Evolutionary conservation across 2,113 vertebrate genomes (phyloP).

Genomic region (Corythornis madagascariensis): DNA sequence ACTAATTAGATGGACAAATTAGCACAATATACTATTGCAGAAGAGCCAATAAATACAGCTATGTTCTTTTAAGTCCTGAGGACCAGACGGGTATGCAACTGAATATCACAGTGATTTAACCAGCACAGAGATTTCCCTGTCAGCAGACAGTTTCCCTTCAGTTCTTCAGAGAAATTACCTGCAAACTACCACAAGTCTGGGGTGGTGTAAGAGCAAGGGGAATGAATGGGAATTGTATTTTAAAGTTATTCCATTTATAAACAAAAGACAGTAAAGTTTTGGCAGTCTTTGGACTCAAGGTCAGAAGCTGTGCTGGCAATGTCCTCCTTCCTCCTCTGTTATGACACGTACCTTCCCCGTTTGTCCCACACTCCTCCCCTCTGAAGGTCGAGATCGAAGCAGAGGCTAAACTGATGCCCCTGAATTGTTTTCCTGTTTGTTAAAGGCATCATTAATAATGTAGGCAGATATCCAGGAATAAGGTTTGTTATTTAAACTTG

Average conservation of each 20-base stretch:
- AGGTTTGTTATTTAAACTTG: not conserved
- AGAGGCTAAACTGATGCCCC: not conserved
- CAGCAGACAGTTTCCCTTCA: not conserved
- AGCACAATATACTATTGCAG: not conserved
- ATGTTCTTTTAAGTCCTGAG: not conserved
- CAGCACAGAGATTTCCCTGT: not conserved
- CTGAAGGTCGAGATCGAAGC: not conserved
- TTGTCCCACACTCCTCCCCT: not conserved
- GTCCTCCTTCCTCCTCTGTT: not conserved
- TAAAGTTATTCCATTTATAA: constrained; percentile 43
- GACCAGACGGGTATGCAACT: not conserved
- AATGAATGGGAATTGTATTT: not conserved
- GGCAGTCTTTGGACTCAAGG: not conserved
- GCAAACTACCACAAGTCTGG: not conserved
- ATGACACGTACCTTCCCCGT: not conserved
- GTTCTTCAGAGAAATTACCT: constrained; percentile 28
- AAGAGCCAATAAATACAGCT: not conserved
- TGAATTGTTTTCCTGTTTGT: not conserved
- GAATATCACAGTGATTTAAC: not conserved
- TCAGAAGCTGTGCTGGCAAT: constrained; percentile 1
- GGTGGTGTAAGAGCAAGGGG: not conserved
- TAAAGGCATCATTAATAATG: not conserved
- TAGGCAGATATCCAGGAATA: not conserved
- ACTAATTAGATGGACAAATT: constrained; percentile 34
- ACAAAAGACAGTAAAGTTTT: not conserved